Conservation (phyloP, 92 coral and sea anemone genomes). For the Porites rus region DNA sequence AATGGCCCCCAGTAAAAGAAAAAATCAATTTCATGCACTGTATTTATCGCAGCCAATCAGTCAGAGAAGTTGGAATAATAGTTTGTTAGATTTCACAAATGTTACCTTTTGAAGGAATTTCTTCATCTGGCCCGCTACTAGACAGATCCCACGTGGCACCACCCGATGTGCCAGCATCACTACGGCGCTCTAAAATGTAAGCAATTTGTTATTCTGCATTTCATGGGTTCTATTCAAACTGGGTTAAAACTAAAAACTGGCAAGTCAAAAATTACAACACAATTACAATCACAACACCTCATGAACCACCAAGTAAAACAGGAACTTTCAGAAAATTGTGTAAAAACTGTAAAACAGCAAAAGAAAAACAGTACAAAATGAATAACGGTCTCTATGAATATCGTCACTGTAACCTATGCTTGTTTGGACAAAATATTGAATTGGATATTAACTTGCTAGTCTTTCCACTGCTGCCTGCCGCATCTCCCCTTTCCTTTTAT, state of each 20-base stretch:
- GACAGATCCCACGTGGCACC: constrained; percentile 51
- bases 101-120: constrained; percentile 63
- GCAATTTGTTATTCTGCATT: constrained; percentile 57
- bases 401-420: constrained; percentile 40
- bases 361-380: constrained; percentile 52
- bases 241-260: constrained; percentile 45
- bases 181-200: constrained; percentile 65
- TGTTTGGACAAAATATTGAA: constrained; percentile 48
- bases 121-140: constrained; percentile 61
- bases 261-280: constrained; percentile 46
- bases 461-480: constrained; percentile 73
- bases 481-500: constrained; percentile 67
- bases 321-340: constrained; percentile 50
- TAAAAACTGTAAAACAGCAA: constrained; percentile 44
- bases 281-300: constrained; percentile 58
- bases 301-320: constrained; percentile 56
- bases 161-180: constrained; percentile 61
- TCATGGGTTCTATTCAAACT: constrained; percentile 46
- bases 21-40: constrained; percentile 26
- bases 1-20: constrained; percentile 34
- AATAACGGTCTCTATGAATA: constrained; percentile 47
- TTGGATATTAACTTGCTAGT: constrained; percentile 53
- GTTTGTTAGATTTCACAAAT: constrained; percentile 53
- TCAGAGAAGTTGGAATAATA: constrained; percentile 52
- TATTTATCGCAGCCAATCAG: constrained; percentile 48